Evolutionary conservation across 2,888 invertebrate genomes (phyloP).

Genomic region (Onchidella celtica): DNA sequence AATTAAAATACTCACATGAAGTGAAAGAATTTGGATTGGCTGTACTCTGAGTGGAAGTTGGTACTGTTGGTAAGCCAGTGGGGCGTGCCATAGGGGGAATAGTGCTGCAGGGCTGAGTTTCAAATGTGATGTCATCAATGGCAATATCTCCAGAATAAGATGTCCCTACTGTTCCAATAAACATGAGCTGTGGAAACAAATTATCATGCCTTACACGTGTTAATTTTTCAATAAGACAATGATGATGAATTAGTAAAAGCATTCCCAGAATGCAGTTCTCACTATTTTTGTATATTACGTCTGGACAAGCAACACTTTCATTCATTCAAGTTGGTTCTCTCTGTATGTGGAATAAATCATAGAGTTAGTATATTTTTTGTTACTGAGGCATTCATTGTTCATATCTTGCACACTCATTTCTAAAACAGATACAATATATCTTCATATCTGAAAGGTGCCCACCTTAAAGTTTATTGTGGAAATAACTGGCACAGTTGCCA

Average conservation of each 20-base stretch:
- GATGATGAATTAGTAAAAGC: neutral
- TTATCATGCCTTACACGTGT: neutral
- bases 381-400: too few species aligned
- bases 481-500: constrained; percentile 63
- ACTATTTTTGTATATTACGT: too few species aligned
- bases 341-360: too few species aligned
- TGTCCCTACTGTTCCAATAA: constrained; percentile 66
- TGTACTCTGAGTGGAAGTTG: constrained; percentile 54
- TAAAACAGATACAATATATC: too few species aligned
- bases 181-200: constrained; percentile 62
- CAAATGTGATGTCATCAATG: constrained; percentile 69
- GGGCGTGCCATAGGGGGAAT: constrained; percentile 47
- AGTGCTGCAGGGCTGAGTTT: constrained; percentile 49
- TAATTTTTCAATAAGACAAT: neutral
- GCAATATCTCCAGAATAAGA: constrained; percentile 73
- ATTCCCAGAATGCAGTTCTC: neutral
- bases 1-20: constrained; percentile 40
- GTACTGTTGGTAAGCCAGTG: constrained; percentile 58
- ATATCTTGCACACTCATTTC: too few species aligned
- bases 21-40: constrained; percentile 47
- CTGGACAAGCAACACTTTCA: too few species aligned
- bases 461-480: constrained; percentile 59
- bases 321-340: too few species aligned
- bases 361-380: too few species aligned
- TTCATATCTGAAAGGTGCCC: too few species aligned